Evolutionary conservation across 2,888 invertebrate genomes (phyloP), one percentile per base, ranked within the genome.

Genomic region (Parnassius apollo): DNA sequence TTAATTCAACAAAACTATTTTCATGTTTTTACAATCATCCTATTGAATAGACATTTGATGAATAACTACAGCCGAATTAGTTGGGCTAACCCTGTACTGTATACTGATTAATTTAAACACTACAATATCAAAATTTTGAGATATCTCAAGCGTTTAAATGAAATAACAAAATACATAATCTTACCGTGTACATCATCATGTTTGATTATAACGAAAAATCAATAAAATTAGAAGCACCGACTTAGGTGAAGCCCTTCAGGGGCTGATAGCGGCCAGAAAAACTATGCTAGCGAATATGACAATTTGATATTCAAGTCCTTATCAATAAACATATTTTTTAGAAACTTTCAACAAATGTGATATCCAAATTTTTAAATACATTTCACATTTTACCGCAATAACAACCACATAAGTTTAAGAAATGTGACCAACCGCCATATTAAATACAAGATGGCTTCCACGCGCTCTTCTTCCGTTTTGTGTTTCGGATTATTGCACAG

Each of bases 131-230:
- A 35, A 0, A 7, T 7, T 35, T 35, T 35, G 7, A 35, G 3
- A 1, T 35, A 35, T 35, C n/a, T 46, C 2, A 1, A 1, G 12
- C 4, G 45, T 42, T 18, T 3, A 18, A 62, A 22, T 25, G 59
- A 57, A 25, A 11, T 51, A 25, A 52, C 10, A 46, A 56, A 62
- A 54, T n/a, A 50, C 52, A 62, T 62, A 35, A 44, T 65, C 86
- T 86, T 83, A 90, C 89, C 86, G 89, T 89, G 72, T 89, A 89
- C 89, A 91, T 90, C 90, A 91, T 88, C 89, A 88, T 88, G 62
- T 69, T 74, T 68, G 68, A 67, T 59, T 65, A 71, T 68, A 70
- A 66, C 65, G 66, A 65, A 72, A 64, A 66, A 60, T 76, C 80
- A 75, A 68, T 58, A 66, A 59, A 66, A 60, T 66, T 59, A 68